phyloP scores from a whole-genome alignment of 2,113 vertebrate species.

The Hypomesus transpacificus region DNA sequence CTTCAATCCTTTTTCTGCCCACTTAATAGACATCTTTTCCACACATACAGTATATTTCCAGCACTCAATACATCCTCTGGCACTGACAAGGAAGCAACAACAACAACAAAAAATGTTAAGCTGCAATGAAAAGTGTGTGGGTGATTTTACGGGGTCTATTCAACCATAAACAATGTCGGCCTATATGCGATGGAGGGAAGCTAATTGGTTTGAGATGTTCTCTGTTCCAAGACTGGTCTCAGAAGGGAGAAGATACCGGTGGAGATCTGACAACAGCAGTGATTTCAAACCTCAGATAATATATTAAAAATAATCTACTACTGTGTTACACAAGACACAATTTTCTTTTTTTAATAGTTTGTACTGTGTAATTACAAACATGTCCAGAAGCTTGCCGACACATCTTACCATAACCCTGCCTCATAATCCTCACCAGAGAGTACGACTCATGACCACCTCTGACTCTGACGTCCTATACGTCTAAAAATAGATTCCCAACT shows the following conservation, averaged over 20 bases:
- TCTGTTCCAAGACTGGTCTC: not conserved
- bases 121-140: conserved; percentile 22
- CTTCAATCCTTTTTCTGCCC: not conserved
- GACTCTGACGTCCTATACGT: not conserved
- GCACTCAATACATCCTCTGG: conserved; percentile 12
- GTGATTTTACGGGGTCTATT: not conserved
- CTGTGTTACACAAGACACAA: no score
- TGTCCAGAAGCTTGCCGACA: no score
- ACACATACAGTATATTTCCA: conserved; percentile 18
- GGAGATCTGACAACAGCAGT: not conserved
- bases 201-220: conserved; percentile 1
- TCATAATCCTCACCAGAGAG: no score
- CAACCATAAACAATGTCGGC: conserved; percentile 5
- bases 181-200: not conserved
- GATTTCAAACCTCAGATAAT: not conserved
- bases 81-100: conserved; percentile 10
- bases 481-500: no score
- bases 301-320: no score
- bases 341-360: no score
- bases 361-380: no score
- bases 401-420: no score
- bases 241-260: not conserved
- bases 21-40: conserved; percentile 28
- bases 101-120: conserved; percentile 9
- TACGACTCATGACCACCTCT: not conserved